These are phyloP conservation scores for Pelobates cultripes DNA, from an alignment of 2,797 vertebrate genomes.

Conservation along the genomic window DNA sequence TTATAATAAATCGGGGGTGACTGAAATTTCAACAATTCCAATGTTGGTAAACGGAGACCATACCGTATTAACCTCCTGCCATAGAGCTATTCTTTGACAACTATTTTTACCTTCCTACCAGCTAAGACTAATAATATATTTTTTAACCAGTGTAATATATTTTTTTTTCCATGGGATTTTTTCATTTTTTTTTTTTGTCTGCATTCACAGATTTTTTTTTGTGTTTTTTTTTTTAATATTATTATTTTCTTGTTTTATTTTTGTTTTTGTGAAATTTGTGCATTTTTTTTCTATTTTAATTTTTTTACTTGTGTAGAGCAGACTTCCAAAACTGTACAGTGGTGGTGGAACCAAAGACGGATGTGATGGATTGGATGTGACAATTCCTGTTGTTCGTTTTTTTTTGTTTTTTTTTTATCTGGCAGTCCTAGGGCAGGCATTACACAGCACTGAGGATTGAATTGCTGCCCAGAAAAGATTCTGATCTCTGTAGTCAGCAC, in stretches of 20 bases:
- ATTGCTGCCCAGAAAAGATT: slow-evolving; percentile 31
- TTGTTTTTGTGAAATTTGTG: background rate
- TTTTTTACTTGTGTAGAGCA: background rate
- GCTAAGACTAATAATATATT: no score
- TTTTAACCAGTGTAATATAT: no score
- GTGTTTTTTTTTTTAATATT: no score
- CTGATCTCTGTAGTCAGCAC: slow-evolving; percentile 39
- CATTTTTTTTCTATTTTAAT: background rate
- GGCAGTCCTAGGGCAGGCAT: slow-evolving; percentile 18
- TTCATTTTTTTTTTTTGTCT: no score
- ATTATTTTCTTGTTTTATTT: background rate
- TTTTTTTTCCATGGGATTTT: no score
- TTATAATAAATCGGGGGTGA: no score
- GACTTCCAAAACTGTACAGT: background rate
- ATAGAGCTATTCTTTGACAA: no score
- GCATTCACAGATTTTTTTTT: no score
- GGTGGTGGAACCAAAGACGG: slow-evolving; percentile 4
- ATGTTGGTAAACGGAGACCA: no score
- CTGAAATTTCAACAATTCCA: no score
- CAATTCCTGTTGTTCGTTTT: slow-evolving; percentile 23
- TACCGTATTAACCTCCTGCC: no score
- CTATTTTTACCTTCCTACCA: no score
- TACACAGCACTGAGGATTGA: background rate
- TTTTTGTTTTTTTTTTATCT: slow-evolving; percentile 13
- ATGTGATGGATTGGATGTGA: slow-evolving; percentile 30